Evolutionary conservation across 2,888 invertebrate genomes (phyloP), one percentile per base, ranked within the genome.

Genomic region (Acrobasis repandana): DNA sequence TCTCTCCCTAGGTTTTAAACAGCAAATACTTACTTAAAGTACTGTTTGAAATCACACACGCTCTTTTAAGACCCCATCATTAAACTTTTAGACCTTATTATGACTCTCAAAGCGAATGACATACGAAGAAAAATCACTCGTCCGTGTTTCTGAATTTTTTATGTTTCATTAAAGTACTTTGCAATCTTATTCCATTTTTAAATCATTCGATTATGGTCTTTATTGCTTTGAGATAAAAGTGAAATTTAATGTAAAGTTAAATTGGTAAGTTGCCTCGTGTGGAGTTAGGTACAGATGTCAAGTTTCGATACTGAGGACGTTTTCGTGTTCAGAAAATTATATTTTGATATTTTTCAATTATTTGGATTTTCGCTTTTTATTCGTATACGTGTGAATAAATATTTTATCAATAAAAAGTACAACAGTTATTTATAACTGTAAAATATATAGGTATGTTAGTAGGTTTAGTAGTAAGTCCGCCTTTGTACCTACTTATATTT

Each of bases 41-140:
- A 58, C 11, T 8, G 18, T 33, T 20, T 20, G 20, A 51, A 36
- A 50, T 59, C 18, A 58, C 49, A 60, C 60, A 50, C 62, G 59
- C 59, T 48, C 64, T 60, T 52, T 61, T 59, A 65, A 59, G 61
- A 56, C 69, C 69, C 69, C 58, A 60, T 57, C 74, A 78, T 79
- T 73, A 79, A 79, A 72, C 66, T 71, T 80, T 70, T 64, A 79
- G 47, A 68, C 71, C 70, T 71, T 74, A 75, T 79, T 78, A 74
- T 67, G 68, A 76, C 57, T 71, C 58, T 65, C 75, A 74, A 75
- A 73, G 73, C 68, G 69, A 74, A 70, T 70, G 73, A 74, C 70
- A 75, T 65, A 66, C 65, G 66, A 50, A 60, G 48, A 63, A 66
- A 74, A 74, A 75, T 74, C 74, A 71, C 69, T 66, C 66, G 65